phyloP scores from a whole-genome alignment of 2,797 vertebrate species.

The Champsocephalus esox region DNA sequence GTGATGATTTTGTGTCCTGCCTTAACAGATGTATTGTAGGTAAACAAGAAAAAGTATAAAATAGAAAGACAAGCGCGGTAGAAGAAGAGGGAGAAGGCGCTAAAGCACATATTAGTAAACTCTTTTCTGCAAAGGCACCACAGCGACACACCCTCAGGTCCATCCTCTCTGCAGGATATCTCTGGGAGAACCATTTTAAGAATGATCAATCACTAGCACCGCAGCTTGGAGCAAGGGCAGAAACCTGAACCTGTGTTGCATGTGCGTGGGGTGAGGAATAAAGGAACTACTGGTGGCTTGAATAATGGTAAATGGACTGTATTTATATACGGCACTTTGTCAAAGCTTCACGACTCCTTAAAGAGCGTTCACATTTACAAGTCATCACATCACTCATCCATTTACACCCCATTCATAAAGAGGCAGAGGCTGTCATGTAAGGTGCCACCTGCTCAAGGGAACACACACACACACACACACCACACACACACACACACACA shows the following conservation, averaged over 20 bases:
- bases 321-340: too few species aligned
- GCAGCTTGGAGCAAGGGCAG: conserved; percentile 36
- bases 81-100: background rate
- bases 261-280: background rate
- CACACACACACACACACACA: too few species aligned
- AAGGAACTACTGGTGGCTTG: conserved; percentile 31
- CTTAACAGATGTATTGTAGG: too few species aligned
- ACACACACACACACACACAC: too few species aligned
- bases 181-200: conserved; percentile 39
- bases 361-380: too few species aligned
- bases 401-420: too few species aligned
- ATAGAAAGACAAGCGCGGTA: background rate
- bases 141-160: conserved; percentile 9
- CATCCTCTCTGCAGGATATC: conserved; percentile 31
- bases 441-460: too few species aligned
- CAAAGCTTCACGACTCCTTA: too few species aligned
- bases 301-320: too few species aligned
- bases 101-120: background rate
- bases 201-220: conserved; percentile 44
- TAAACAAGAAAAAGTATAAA: background rate
- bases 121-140: conserved; percentile 10
- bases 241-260: conserved; percentile 14
- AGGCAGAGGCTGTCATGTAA: too few species aligned
- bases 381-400: too few species aligned
- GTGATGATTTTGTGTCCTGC: too few species aligned